A percentile compares a stretch with the other conserved stretches of the same genome.
Evolutionary conservation across 2,797 vertebrate genomes (phyloP).

Genomic region (Spinus pinus): DNA sequence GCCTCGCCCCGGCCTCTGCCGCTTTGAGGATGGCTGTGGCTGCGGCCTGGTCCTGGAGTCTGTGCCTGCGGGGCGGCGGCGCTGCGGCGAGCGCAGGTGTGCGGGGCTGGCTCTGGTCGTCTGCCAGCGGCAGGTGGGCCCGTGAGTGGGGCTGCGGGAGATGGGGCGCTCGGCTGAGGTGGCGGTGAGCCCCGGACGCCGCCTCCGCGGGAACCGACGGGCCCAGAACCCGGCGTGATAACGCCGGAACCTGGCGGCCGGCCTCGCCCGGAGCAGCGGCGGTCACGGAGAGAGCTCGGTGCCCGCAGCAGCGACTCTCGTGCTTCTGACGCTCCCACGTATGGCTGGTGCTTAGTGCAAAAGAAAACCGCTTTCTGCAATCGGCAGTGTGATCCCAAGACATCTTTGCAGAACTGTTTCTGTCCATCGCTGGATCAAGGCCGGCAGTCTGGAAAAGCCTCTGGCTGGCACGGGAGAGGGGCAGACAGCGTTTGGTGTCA

Average conservation of each 20-base stretch:
- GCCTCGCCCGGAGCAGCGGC: too few relatives aligned
- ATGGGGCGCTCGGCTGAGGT: background rate
- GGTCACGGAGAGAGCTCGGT: background rate
- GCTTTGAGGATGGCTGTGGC: background rate
- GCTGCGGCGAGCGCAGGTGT: background rate
- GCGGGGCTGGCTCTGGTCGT: background rate
- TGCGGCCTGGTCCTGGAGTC: background rate
- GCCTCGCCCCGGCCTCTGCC: background rate
- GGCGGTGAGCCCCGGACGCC: background rate
- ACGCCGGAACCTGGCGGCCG: background rate
- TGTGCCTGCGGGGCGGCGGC: background rate
- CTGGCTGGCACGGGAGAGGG: background rate
- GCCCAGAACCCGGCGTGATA: background rate
- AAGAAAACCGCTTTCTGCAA: background rate
- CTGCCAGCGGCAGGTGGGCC: background rate
- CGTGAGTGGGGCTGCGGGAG: background rate
- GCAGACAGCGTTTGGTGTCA: background rate
- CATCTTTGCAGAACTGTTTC: accelerated
- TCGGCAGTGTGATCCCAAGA: background rate
- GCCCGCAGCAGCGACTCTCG: background rate
- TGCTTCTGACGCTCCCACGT: background rate
- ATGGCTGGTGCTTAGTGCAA: background rate
- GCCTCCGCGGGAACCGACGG: background rate
- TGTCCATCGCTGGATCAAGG: accelerated
- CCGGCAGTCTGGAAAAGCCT: background rate